Evolutionary conservation across 2,113 vertebrate genomes (phyloP).

Genomic region (Apus apus): DNA sequence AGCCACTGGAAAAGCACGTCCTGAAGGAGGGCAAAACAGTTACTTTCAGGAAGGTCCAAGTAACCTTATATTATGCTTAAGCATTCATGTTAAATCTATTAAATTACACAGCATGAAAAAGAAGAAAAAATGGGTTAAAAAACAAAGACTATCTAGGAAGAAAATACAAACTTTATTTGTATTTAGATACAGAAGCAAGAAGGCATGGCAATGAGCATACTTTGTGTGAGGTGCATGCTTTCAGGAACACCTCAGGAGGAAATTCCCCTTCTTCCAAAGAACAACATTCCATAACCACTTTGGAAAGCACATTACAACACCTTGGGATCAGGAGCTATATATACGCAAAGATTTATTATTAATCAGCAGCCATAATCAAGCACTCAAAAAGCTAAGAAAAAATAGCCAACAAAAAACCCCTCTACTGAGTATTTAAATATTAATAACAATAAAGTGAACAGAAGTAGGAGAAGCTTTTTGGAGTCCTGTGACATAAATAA

Average conservation of each 20-base stretch:
- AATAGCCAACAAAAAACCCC: background rate
- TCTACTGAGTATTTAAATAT: background rate
- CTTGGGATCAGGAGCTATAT: background rate
- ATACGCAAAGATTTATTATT: background rate
- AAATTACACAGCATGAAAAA: background rate
- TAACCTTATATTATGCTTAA: background rate
- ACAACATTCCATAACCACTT: background rate
- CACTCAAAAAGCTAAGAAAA: background rate
- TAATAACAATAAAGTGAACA: background rate
- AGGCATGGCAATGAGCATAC: background rate
- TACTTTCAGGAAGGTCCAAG: background rate
- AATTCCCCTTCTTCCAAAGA: background rate
- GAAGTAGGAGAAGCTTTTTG: background rate
- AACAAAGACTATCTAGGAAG: background rate
- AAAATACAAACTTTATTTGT: background rate
- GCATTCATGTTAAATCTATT: background rate
- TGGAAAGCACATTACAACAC: background rate
- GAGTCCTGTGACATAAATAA: background rate
- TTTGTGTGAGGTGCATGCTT: background rate
- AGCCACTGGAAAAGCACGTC: slow-evolving; percentile 98
- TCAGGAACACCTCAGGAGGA: background rate
- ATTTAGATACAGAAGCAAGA: background rate
- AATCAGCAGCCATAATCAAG: background rate
- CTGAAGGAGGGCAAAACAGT: slow-evolving; percentile 67
- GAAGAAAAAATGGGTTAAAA: background rate